Base-by-base conservation (phyloP, 2,888 invertebrate species). In the Latheticus oryzae region DNA sequence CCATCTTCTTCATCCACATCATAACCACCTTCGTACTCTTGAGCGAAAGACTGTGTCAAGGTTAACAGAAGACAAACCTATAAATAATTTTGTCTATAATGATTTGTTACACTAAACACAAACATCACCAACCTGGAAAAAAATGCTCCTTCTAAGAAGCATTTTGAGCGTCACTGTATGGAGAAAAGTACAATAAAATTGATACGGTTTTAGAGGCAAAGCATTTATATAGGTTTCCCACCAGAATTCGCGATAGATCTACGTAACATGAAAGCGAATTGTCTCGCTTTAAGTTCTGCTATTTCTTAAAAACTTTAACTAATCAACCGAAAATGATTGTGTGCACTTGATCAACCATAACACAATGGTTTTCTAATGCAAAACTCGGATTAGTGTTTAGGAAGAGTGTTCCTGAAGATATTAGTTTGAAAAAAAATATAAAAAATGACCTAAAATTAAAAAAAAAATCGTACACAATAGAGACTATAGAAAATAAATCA, bases 311-410 rank as follows among this genome's bases (percentile, higher is more conserved):
- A 73, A 70, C 70, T 64, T 59, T 62, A 64, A 47, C 64, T 70
- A 69, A 67, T 74, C 72, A 71, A 72, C 68, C 73, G 73, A 69
- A 69, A 69, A 73, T 67, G 71, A 74, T 72, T 74, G 71, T 73
- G 67, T 64, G 67, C 63, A 62, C 47, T 66, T 66, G 70, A 65
- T 68, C 73, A 72, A 71, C 69, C 73, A 66, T 68, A 65, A 70
- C 68, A 61, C 55, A 48, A 35, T 42, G 51, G 32, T 68, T 72
- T 70, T 72, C 69, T 45, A 33, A 19, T 50, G 57, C 56, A 32
- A n/a, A n/a, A n/a, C n/a, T n/a, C n/a, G n/a, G n/a, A n/a, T n/a
- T n/a, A n/a, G n/a, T n/a, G n/a, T n/a, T n/a, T n/a, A n/a, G 33
- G 47, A 47, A 45, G 47, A 35, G 13, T 11, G 47, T 13, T 42